Evolutionary conservation across 2,113 vertebrate genomes (phyloP).

Genomic region (Dipodomys ordii): DNA sequence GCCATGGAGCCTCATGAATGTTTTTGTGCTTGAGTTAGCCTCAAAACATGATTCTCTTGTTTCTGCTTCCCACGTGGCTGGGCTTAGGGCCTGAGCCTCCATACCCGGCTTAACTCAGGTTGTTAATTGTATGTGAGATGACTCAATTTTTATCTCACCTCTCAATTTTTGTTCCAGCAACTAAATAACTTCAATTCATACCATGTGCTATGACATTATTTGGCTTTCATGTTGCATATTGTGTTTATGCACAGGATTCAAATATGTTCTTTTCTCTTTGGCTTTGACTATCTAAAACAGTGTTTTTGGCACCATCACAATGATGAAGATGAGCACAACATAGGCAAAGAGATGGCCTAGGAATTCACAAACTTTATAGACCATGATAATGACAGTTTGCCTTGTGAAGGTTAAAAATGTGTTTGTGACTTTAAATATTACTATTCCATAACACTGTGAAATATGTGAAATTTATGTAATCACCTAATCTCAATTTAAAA

Average conservation of each 20-base stretch:
- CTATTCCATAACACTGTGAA: no score
- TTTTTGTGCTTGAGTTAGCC: background rate
- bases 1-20: no score
- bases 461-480: no score
- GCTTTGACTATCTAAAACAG: conserved; percentile 26
- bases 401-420: no score
- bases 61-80: background rate
- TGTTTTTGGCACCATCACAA: conserved; percentile 17
- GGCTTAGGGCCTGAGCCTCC: background rate
- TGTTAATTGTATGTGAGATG: conserved; percentile 6
- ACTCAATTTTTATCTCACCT: background rate
- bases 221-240: conserved; percentile 33
- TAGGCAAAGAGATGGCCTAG: background rate
- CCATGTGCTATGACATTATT: background rate
- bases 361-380: background rate
- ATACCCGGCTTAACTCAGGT: background rate
- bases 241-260: conserved; percentile 46
- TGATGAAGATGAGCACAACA: background rate
- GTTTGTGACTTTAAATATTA: no score
- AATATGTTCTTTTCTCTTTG: conserved; percentile 44
- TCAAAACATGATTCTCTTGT: background rate
- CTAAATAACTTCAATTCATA: background rate
- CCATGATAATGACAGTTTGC: no score
- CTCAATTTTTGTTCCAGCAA: background rate
- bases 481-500: no score